Percentiles rank a stretch among this genome's conserved stretches.
Conservation (phyloP, 2,113 vertebrate genomes). For the Trematomus loennbergii region DNA sequence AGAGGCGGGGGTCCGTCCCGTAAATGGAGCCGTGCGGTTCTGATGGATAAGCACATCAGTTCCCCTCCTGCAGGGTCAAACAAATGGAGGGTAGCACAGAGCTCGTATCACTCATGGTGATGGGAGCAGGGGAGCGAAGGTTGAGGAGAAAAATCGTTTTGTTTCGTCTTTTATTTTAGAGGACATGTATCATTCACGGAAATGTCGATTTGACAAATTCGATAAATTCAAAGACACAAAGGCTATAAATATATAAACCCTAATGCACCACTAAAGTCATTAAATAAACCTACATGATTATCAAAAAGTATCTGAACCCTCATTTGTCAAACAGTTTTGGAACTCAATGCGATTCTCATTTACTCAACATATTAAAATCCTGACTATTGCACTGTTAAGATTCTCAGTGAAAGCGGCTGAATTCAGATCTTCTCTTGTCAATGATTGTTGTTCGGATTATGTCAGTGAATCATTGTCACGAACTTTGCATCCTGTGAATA, state of each 20-base stretch:
- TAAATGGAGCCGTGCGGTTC: conserved; percentile 77
- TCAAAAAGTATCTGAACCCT: background rate
- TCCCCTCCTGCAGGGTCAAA: conserved; percentile 78
- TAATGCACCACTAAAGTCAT: background rate
- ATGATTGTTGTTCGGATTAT: conserved; percentile 39
- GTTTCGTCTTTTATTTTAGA: conserved; percentile 4
- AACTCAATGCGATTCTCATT: conserved; percentile 8
- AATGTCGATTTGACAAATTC: background rate
- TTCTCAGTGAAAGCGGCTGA: conserved; percentile 1
- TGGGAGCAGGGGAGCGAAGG: conserved; percentile 39
- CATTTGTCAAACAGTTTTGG: background rate
- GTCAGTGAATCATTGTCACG: conserved; percentile 53
- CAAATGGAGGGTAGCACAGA: conserved; percentile 73
- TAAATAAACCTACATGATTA: background rate
- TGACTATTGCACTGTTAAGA: background rate
- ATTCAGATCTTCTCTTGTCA: conserved; percentile 25
- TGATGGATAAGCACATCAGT: conserved; percentile 83
- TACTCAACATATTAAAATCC: background rate
- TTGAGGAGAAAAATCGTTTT: conserved; percentile 23
- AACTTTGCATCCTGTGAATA: conserved; percentile 46
- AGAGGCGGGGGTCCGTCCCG: conserved; percentile 77
- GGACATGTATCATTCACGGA: conserved; percentile 23
- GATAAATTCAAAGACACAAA: background rate
- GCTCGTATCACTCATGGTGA: conserved; percentile 74
- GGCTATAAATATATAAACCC: background rate